Percentiles rank a stretch among this genome's conserved stretches.
Conservation (phyloP, 2,888 invertebrate genomes). For the Itoplectis maculator region DNA sequence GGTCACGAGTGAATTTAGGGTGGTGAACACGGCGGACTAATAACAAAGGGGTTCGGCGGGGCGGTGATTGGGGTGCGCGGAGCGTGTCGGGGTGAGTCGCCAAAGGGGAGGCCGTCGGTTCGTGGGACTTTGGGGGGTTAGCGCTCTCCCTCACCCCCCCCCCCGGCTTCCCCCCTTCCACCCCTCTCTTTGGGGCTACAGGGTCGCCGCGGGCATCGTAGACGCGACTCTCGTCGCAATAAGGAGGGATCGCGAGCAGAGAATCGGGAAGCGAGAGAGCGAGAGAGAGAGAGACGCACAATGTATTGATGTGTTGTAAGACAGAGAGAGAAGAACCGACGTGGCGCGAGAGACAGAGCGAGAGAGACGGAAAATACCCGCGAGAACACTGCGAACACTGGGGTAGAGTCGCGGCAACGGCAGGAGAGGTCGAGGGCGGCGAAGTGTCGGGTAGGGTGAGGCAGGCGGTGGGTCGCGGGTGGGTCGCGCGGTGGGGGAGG, state of each 20-base stretch:
- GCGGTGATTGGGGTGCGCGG: conserved; percentile 36
- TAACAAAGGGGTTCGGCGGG: conserved; percentile 77
- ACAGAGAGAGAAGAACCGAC: conserved; percentile 27
- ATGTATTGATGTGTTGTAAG: conserved; percentile 26
- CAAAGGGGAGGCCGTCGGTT: conserved; percentile 23
- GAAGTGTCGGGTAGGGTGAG: conserved; percentile 64
- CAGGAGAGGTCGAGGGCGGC: conserved; percentile 62
- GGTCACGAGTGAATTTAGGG: conserved; percentile 80
- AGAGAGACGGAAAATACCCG: conserved; percentile 19
- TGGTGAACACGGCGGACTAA: conserved; percentile 79
- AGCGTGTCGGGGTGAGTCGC: conserved; percentile 42
- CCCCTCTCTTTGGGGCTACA: not conserved
- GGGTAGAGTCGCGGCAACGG: conserved; percentile 26
- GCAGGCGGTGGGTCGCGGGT: conserved; percentile 58
- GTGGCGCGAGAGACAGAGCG: conserved; percentile 25
- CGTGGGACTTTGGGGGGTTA: not conserved
- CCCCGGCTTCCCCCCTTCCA: too few species aligned
- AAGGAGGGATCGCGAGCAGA: conserved; percentile 58
- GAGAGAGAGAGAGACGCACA: not conserved
- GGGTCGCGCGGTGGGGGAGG: conserved; percentile 54
- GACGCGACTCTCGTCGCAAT: conserved; percentile 59
- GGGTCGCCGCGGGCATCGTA: conserved; percentile 51
- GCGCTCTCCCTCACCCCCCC: too few species aligned
- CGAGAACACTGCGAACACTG: conserved; percentile 17
- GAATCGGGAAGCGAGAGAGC: conserved; percentile 15